phyloP scores from a whole-genome alignment of 2,888 invertebrate species.

The Lepeophtheirus nordmannii region DNA sequence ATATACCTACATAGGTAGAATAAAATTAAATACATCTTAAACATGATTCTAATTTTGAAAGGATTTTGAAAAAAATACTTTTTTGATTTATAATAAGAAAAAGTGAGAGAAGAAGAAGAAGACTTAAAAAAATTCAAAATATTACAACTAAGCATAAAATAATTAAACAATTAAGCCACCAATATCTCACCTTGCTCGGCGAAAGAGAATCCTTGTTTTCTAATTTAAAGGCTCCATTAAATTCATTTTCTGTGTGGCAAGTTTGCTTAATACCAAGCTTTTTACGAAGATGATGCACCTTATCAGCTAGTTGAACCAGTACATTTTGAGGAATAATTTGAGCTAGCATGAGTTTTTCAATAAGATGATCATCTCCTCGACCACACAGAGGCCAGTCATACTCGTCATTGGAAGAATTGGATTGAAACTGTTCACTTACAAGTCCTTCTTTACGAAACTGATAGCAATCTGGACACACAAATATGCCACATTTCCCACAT shows the following conservation, averaged over 20 bases:
- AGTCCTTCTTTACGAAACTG: slow-evolving; percentile 21
- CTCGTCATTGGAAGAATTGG: slow-evolving; percentile 14
- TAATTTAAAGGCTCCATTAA: slow-evolving; percentile 9
- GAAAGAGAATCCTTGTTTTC: not conserved
- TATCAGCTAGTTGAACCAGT: slow-evolving; percentile 17
- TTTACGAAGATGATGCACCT: slow-evolving; percentile 4
- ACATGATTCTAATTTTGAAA: too few relatives aligned
- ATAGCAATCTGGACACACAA: slow-evolving; percentile 35
- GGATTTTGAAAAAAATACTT: too few relatives aligned
- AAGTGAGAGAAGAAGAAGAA: too few relatives aligned
- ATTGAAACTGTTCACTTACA: slow-evolving; percentile 9
- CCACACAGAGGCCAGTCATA: slow-evolving; percentile 23
- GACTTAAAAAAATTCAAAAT: too few relatives aligned
- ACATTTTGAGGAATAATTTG: slow-evolving; percentile 19
- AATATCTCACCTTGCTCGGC: not conserved
- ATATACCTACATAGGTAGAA: too few relatives aligned
- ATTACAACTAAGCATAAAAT: too few relatives aligned
- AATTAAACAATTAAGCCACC: too few relatives aligned
- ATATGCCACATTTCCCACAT: slow-evolving; percentile 36
- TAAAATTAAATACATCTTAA: too few relatives aligned
- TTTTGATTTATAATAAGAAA: too few relatives aligned
- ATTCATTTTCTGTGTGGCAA: slow-evolving; percentile 20
- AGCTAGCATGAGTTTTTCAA: slow-evolving; percentile 21
- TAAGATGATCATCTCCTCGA: slow-evolving; percentile 16
- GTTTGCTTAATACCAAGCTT: slow-evolving; percentile 6